Base-by-base conservation (phyloP, 2,113 vertebrate species). In the Orthonyx spaldingii region DNA sequence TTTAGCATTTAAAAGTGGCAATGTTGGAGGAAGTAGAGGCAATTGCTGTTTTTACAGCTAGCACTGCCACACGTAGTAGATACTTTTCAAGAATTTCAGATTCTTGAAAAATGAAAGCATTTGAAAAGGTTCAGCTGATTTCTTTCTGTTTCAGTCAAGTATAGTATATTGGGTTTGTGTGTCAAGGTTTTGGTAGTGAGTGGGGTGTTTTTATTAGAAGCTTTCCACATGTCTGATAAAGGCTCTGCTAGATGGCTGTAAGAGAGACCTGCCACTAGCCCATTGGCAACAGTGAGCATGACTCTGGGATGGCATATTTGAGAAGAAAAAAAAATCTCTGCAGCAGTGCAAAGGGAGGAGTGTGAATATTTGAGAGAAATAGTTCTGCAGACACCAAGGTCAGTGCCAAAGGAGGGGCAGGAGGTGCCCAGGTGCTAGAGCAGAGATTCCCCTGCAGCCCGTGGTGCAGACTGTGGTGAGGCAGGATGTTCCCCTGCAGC, bases 251-350 rank as follows among this genome's bases (percentile, higher is more conserved):
- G 17, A 10, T 33, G 27, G 27, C 35, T 61, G 12, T 32, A 50
- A 27, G 37, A 21, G 15, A 16, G 20, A 23, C 17, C 11, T 0
- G 0, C 30, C 15, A 7, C 17, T 35, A 47, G 21, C 16, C 13
- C 14, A 4, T 53, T 0, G 0, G 21, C 23, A 35, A 0, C 7
- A 5, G 27, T 19, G 26, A 19, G 39, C 19, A 10, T 8, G 18
- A 20, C 23, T 55, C 46, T 71, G 32, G 27, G 44, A 10, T 56
- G 47, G 5, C 1, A 0, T 60, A 30, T 39, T 49, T 32, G 44
- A 49, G 64, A 49, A 44, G 27, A 6, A 13, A 20, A 53, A 20
- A 19, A 27, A 50, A 14, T 39, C 23, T 46, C 13, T 2, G 0
- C 19, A n/a, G 39, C 53, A 47, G 16, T 68, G 20, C 24, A 32